Evolutionary conservation across 2,888 invertebrate species (phyloP), one percentile per base, ranked within the genome.

Genomic region (Ectropis crepuscularia): DNA sequence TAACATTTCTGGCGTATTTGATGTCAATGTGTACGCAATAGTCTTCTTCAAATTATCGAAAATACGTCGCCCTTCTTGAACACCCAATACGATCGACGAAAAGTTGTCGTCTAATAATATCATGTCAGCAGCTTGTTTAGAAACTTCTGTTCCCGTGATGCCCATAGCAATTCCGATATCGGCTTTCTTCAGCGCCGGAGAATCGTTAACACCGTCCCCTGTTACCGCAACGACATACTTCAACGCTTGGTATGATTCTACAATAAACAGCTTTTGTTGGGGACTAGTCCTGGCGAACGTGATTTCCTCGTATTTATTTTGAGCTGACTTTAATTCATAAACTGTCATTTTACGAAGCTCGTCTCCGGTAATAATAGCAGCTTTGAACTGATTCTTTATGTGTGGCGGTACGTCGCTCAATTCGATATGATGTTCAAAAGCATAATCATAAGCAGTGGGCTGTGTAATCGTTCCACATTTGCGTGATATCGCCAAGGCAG

Each of bases 41-140:
- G 97, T 97, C 86, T 97, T 97, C 80, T 97, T 97, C 74, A 97
- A 88, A 84, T 97, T 97, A 80, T 97, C 97, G 78, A 97, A 97
- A 79, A 97, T 97, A 69, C 96, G 89, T 55, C 96, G 92, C 4
- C 96, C 96, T 87, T 96, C 96, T 81, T 97, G 95, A 5, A 98
- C 95, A 12, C 97, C 97, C 5, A 96, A 94, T 0, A 98, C 97
- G 69, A 98, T 97, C 0, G 97, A 97, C 0, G 97, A 95, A 82
- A 98, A 98, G 86, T 97, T 97, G 80, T 98, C 97, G 76, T 98
- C 97, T 75, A 98, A 89, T 38, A 98, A 90, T 74, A 98, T 97
- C 97, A 98, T 98, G 82, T 98, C 98, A 5, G 98, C 97, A 0
- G 98, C 97, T 86, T 97, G 97, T 84, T 98, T 98, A 0, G 96